Evolutionary conservation across 23 tunicate species (phyloP), one percentile per base, ranked within the genome.

Genomic region (Styela clava): DNA sequence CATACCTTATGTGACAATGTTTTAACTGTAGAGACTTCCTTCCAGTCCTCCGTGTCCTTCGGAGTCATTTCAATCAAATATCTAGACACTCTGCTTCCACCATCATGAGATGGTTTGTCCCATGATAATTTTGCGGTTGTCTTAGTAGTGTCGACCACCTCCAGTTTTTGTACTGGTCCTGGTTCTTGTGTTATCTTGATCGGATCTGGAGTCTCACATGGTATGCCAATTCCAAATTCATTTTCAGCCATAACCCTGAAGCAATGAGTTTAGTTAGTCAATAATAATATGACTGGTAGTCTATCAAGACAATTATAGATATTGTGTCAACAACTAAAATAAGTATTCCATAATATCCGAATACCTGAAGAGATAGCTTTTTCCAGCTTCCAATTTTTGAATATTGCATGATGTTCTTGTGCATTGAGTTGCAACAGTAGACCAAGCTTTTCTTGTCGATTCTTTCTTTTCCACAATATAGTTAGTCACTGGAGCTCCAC

Each of bases 21-120:
- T 51, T 82, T 82, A 20, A 82, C 93, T 62, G 81, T 86, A 16
- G 90, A 89, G 52, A 81, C 72, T 56, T 78, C 82, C 24, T 68
- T 68, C 94, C 93, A 96, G 18, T 91, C 89, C 27, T 96, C 97
- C 1, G 82, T 65, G 30, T 85, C 94, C 56, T 96, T 86, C 12
- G 86, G 95, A 44, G 88, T 61, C 2, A 83, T 70, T 74, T 94
- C 95, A 26, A 94, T 80, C 19, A 74, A 24, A 74, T 95, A 95
- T 1, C 99, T 89, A 44, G 86, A 86, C 9, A 95, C 73, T 35
- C 91, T 73, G 64, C 91, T 83, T 7, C 95, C 95, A 22, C 99
- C 96, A 63, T 90, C 86, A 69, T 89, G 90, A 9, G 61, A 52
- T 30, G 99, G 96, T 64, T 86, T 86, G 28, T 89, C 83, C 99